Percentiles rank a stretch among this genome's conserved stretches.
These are phyloP conservation scores for Alosa alosa DNA, from an alignment of 2,113 vertebrate genomes.

Conservation along the genomic window DNA sequence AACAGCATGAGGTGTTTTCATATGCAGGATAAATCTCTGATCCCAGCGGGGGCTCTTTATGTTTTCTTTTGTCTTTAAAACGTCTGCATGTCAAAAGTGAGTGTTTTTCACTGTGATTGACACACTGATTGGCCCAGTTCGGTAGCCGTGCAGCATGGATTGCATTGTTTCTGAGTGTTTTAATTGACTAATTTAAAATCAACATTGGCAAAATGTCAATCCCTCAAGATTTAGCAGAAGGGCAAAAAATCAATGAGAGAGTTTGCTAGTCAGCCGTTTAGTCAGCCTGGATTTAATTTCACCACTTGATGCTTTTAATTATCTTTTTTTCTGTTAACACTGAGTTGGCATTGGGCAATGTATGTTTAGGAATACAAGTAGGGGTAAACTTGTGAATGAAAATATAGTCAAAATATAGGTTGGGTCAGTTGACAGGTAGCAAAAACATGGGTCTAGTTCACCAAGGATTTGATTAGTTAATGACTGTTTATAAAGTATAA, in stretches of 20 bases:
- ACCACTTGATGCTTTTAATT: not conserved
- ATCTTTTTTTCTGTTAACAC: not conserved
- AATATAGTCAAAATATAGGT: too few species aligned
- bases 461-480: not conserved
- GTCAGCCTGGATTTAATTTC: not conserved
- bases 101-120: not conserved
- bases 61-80: not conserved
- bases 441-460: not conserved
- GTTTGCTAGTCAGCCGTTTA: not conserved
- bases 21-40: not conserved
- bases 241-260: not conserved
- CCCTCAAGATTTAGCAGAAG: not conserved
- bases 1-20: not conserved
- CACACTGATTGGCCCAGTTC: not conserved
- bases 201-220: not conserved
- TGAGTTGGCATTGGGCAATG: not conserved
- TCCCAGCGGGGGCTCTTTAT: not conserved
- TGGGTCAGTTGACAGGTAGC: not conserved
- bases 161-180: not conserved
- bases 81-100: not conserved
- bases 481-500: too few species aligned
- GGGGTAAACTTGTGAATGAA: too few species aligned
- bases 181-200: conserved; percentile 17
- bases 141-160: not conserved
- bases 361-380: not conserved